These are phyloP conservation scores for Lepidurus couesii DNA, from an alignment of 1,140 invertebrate species.

Conservation along the genomic window DNA sequence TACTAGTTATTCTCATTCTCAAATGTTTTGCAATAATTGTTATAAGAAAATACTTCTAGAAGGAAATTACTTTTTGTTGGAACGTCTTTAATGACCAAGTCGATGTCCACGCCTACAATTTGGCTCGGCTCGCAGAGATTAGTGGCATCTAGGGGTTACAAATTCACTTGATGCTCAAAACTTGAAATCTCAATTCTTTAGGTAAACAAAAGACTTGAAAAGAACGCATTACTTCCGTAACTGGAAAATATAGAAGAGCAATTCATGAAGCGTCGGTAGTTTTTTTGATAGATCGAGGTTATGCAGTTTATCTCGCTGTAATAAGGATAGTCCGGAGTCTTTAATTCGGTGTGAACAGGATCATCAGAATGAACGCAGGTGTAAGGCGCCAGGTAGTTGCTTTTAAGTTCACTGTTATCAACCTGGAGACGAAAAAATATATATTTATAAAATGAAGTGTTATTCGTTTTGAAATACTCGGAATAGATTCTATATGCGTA, in stretches of 20 bases:
- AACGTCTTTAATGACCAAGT: background rate
- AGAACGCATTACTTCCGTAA: background rate
- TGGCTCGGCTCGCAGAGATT: background rate
- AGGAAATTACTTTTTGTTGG: background rate
- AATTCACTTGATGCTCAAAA: too few species aligned
- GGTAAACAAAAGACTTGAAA: background rate
- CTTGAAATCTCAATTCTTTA: background rate
- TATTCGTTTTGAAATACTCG: background rate
- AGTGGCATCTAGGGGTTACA: background rate
- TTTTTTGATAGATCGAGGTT: background rate
- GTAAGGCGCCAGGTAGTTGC: background rate
- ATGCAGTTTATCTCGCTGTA: background rate
- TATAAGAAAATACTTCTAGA: too few species aligned
- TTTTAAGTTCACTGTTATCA: background rate
- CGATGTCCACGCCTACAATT: background rate
- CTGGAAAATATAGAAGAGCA: background rate
- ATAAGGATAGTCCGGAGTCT: background rate
- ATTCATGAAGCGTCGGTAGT: background rate
- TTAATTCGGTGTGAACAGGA: background rate
- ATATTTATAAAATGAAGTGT: background rate
- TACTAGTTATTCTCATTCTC: too few species aligned
- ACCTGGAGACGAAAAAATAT: background rate
- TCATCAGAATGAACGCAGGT: background rate
- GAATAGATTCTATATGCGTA: too few species aligned
- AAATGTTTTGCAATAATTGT: too few species aligned